Evolutionary conservation across 1,140 invertebrate species (phyloP).

Genomic region (Trichomalopsis sarcophagae): DNA sequence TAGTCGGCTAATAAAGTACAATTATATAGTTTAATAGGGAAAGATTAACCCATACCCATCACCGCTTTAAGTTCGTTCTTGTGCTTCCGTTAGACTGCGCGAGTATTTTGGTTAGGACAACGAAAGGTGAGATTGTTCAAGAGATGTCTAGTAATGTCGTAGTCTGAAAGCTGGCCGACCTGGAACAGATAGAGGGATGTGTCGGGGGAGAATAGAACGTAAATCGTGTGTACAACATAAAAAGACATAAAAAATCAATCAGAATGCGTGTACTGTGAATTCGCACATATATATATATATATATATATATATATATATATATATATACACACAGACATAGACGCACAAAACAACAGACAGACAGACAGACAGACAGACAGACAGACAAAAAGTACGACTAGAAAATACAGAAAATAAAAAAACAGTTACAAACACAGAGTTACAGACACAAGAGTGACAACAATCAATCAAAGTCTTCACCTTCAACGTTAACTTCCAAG

Average conservation of each 20-base stretch:
- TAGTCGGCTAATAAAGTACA: too few species aligned
- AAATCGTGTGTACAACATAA: neutral
- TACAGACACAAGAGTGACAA: conserved; percentile 31
- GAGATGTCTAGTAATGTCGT: conserved; percentile 74
- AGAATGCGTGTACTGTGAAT: neutral
- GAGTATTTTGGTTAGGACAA: conserved; percentile 46
- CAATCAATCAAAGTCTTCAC: conserved; percentile 61
- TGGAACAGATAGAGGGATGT: conserved; percentile 73
- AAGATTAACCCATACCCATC: conserved; percentile 36
- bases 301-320: conserved; percentile 2
- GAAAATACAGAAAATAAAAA: neutral
- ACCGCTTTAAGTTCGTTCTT: conserved; percentile 44
- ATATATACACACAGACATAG: neutral
- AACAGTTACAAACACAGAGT: neutral
- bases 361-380: neutral
- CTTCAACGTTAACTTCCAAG: conserved; percentile 95
- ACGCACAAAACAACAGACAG: neutral
- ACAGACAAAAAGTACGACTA: neutral
- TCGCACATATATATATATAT: neutral
- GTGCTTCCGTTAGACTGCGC: conserved; percentile 44
- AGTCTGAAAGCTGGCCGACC: conserved; percentile 77
- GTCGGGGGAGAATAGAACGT: neutral
- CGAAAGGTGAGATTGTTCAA: conserved; percentile 47
- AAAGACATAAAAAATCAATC: neutral
- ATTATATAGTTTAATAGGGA: neutral